A percentile compares a stretch with the other conserved stretches of the same genome.
Conservation (phyloP, 2,888 invertebrate genomes). For the Drosophila colorata region DNA sequence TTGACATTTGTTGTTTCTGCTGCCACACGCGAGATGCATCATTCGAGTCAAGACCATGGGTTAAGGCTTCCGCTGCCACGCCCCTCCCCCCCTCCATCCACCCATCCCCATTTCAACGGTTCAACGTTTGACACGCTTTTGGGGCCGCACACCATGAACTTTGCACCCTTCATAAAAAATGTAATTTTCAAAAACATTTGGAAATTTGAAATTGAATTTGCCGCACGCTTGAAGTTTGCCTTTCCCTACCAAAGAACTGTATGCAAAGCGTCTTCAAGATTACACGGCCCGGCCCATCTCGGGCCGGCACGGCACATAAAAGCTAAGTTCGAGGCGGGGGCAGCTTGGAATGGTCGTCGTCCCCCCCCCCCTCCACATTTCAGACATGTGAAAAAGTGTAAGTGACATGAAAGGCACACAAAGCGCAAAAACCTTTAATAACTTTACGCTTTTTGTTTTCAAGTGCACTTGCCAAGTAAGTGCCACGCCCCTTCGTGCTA, state of each 20-base stretch:
- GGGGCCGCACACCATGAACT: slow-evolving; percentile 36
- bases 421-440: slow-evolving; percentile 77
- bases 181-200: slow-evolving; percentile 79
- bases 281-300: slow-evolving; percentile 1
- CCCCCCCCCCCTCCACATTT: slow-evolving; percentile 12
- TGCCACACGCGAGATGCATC: slow-evolving; percentile 60
- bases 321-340: neutral
- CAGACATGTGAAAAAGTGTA: slow-evolving; percentile 65
- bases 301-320: slow-evolving; percentile 27
- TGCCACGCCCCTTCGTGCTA: slow-evolving; percentile 47
- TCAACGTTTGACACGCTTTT: slow-evolving; percentile 51
- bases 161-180: slow-evolving; percentile 75
- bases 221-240: slow-evolving; percentile 69
- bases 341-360: slow-evolving; percentile 3
- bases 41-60: slow-evolving; percentile 51
- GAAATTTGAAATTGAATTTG: slow-evolving; percentile 80
- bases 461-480: slow-evolving; percentile 66
- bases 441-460: slow-evolving; percentile 79
- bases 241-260: slow-evolving; percentile 2
- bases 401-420: slow-evolving; percentile 75
- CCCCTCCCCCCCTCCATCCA: slow-evolving; percentile 7
- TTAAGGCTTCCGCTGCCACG: slow-evolving; percentile 16
- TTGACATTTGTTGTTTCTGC: slow-evolving; percentile 54
- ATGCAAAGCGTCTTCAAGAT: slow-evolving; percentile 56
- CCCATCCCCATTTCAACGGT: slow-evolving; percentile 16